A percentile compares a stretch with the other conserved stretches of the same genome.
These are phyloP conservation scores for Eristalinus sepulchralis DNA, from an alignment of 2,888 invertebrate genomes.

Conservation along the genomic window DNA sequence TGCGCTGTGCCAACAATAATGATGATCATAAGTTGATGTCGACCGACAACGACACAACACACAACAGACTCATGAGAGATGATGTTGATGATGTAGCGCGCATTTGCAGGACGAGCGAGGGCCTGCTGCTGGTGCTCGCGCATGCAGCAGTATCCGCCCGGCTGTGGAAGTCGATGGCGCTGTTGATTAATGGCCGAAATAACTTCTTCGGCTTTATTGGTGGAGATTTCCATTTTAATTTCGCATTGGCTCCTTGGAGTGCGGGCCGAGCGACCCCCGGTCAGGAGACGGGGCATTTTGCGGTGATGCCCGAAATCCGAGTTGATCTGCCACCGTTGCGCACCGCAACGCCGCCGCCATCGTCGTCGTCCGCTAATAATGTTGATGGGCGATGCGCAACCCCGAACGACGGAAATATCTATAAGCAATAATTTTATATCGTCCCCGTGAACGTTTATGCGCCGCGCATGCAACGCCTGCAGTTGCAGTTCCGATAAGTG, in stretches of 20 bases:
- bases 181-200: slow-evolving; percentile 74
- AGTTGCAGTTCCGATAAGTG: slow-evolving; percentile 71
- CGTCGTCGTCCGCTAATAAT: slow-evolving; percentile 35
- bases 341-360: neutral
- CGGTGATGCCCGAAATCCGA: slow-evolving; percentile 29
- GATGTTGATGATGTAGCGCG: slow-evolving; percentile 68
- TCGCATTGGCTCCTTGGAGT: slow-evolving; percentile 57
- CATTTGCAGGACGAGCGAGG: slow-evolving; percentile 18
- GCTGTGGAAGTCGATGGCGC: slow-evolving; percentile 70
- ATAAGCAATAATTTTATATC: slow-evolving; percentile 71
- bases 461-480: slow-evolving; percentile 36
- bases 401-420: slow-evolving; percentile 64
- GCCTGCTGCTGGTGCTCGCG: neutral
- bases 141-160: slow-evolving; percentile 18
- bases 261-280: neutral
- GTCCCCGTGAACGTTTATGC: slow-evolving; percentile 44
- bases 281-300: neutral
- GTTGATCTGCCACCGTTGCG: neutral
- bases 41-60: slow-evolving; percentile 71
- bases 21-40: slow-evolving; percentile 72
- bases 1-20: slow-evolving; percentile 68
- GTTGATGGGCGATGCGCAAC: slow-evolving; percentile 35
- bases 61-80: slow-evolving; percentile 71
- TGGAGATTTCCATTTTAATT: slow-evolving; percentile 73
- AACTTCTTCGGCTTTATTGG: slow-evolving; percentile 74